Evolutionary conservation across 2,888 invertebrate genomes (phyloP).

Genomic region (Mantis religiosa): DNA sequence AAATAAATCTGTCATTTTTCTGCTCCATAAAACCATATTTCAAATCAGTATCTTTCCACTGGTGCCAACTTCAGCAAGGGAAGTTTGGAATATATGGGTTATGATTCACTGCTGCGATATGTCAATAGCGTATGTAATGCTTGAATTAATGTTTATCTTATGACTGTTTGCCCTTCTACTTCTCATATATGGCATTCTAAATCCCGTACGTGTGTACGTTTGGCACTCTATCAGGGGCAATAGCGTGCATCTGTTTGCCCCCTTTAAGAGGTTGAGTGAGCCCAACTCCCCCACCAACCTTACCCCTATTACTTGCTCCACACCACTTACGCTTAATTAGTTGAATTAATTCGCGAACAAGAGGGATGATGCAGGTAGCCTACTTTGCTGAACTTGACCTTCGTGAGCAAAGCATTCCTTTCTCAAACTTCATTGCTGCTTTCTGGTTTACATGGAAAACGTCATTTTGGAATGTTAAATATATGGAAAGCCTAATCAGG

Average conservation of each 20-base stretch:
- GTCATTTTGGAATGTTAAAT: no score
- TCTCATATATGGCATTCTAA: background rate
- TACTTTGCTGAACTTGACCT: background rate
- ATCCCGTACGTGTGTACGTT: background rate
- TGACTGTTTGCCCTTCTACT: background rate
- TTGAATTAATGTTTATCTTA: background rate
- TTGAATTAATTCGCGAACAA: background rate
- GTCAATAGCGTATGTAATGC: background rate
- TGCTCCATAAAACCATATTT: no score
- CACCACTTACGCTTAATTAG: background rate
- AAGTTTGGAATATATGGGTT: no score
- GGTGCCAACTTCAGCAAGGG: no score
- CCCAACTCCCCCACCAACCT: background rate
- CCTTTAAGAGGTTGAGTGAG: background rate
- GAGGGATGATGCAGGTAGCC: background rate
- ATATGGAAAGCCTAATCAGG: no score
- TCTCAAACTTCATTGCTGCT: background rate
- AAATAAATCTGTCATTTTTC: no score
- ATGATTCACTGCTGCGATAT: no score
- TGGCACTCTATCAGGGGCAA: background rate
- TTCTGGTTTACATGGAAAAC: no score
- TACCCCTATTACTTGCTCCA: background rate
- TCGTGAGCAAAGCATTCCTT: background rate
- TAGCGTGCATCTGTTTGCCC: background rate
- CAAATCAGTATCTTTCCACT: no score